Evolutionary conservation across 1,140 invertebrate species (phyloP).

Genomic region (Trichonephila clavata): DNA sequence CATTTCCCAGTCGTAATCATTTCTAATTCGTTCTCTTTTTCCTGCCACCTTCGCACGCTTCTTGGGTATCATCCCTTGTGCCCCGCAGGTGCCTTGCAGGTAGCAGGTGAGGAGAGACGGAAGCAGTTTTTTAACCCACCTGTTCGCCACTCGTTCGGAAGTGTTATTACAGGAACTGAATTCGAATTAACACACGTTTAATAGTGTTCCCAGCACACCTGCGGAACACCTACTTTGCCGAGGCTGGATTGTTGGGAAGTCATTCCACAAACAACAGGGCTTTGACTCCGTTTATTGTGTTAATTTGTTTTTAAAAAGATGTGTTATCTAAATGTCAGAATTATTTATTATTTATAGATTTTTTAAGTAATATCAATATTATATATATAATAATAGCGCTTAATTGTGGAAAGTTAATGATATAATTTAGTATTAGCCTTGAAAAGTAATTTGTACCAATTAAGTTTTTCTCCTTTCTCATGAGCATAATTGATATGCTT

Average conservation of each 20-base stretch:
- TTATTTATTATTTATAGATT: too few species aligned
- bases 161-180: conserved; percentile 26
- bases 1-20: neutral
- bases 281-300: too few species aligned
- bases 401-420: too few species aligned
- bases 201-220: conserved; percentile 8
- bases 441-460: too few species aligned
- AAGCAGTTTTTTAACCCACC: neutral
- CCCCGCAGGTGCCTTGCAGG: neutral
- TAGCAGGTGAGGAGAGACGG: conserved; percentile 36
- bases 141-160: neutral
- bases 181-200: conserved; percentile 22
- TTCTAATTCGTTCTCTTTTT: neutral
- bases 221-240: neutral
- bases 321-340: too few species aligned
- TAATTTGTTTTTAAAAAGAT: too few species aligned
- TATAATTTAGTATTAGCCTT: too few species aligned
- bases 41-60: neutral
- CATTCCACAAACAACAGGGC: too few species aligned
- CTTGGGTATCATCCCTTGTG: neutral
- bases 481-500: too few species aligned
- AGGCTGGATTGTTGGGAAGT: neutral
- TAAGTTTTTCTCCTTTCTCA: too few species aligned
- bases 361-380: too few species aligned
- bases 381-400: too few species aligned